Evolutionary conservation across 2,888 invertebrate species (phyloP), one percentile per base, ranked within the genome.

Genomic region (Amphimallon solstitiale): DNA sequence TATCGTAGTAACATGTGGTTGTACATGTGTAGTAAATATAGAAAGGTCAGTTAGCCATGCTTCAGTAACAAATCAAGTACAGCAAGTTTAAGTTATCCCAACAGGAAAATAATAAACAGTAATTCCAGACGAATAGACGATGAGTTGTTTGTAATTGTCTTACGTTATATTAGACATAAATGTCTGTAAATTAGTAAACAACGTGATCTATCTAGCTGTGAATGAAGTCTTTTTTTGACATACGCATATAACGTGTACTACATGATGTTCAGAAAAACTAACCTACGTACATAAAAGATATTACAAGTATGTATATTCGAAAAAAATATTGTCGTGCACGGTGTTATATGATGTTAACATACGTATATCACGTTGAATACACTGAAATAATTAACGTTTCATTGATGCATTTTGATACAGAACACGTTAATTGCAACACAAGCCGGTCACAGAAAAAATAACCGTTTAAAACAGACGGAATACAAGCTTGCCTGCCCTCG

Each of bases 21-120:
- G 63, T 54, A 56, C 60, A 65, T 52, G 51, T 51, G 65, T 62
- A 65, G 65, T 67, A 69, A 69, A 67, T 65, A 67, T 63, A 65
- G 69, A 63, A 65, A 67, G 67, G 69, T 69, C 67, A 69, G 66
- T 69, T 67, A 69, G 49, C 56, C 54, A 56, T 49, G 51, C 56
- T 49, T 61, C 49, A 29, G 9, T 9, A 60, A 48, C 43, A 43
- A 52, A 21, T 45, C 46, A 64, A 62, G 40, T 56, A 37, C 19
- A 51, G 54, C 62, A 59, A 51, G 35, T 52, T 52, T 43, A 35
- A 52, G 40, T n/a, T 63, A 52, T 7, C 38, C 49, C 17, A 14
- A 35, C 48, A 14, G 23, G 37, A 49, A 21, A 35, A 19, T 40
- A 38, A 61, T 48, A 51, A 61, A 46, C 45, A 37, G 14, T n/a